Evolutionary conservation across 2,888 invertebrate genomes (phyloP), one percentile per base, ranked within the genome.

Genomic region (Brachyptera putata): DNA sequence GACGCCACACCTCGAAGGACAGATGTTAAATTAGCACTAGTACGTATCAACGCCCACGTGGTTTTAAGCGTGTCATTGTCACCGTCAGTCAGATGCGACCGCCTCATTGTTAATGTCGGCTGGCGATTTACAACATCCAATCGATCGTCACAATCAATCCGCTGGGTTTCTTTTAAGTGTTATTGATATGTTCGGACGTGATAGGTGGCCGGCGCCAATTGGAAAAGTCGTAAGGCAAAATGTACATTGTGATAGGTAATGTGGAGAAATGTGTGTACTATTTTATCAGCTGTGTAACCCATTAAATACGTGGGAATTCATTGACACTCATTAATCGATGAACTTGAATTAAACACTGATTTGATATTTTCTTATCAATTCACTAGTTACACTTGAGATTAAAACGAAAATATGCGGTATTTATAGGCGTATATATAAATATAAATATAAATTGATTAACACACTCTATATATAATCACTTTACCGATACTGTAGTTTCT

Each of bases 171-270:
- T n/a, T 13, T 24, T 53, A 53, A 2, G 53, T 53, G 22, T 53
- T 21, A 36, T 53, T 53, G 53, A 53, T 36, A 22, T 53, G 53
- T 36, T 36, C 21, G 11, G 36, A 21, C 36, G 34, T 36, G 22
- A 22, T 36, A n/a, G 36, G 21, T 5, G 21, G 34, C 7, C 18
- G 14, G 21, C 9, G 34, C 53, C 53, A 36, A n/a, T 21, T 30
- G 2, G 36, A 18, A 16, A 53, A 34, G 36, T 53, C 53, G 53
- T 36, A 30, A 36, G 53, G 53, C 22, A 36, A 30, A 30, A 53
- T 18, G 53, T 53, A 53, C 53, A 53, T 53, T 36, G 16, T 53
- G 36, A 13, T 36, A 7, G 9, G 22, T 18, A 26, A n/a, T 16
- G 26, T 13, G 16, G 9, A 3, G n/a, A 25, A n/a, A n/a, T n/a